These are phyloP conservation scores for Tenodera sinensis DNA, from an alignment of 2,888 invertebrate genomes.

Conservation along the genomic window DNA sequence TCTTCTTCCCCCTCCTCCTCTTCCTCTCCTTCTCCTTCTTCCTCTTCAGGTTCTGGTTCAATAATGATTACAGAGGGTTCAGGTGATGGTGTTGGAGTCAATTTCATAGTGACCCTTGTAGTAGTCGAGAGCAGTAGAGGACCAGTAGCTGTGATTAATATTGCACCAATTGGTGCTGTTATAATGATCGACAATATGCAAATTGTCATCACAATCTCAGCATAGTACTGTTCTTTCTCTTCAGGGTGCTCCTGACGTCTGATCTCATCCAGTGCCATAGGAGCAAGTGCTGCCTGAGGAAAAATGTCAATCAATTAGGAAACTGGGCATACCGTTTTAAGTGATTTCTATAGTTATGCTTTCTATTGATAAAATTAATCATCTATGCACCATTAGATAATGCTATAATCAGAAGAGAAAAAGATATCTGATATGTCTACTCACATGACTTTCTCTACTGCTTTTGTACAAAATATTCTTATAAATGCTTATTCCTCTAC, in stretches of 20 bases:
- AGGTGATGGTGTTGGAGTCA: slow-evolving; percentile 81
- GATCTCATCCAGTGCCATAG: slow-evolving; percentile 68
- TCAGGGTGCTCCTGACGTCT: slow-evolving; percentile 36
- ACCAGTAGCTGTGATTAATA: slow-evolving; percentile 75
- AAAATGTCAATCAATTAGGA: slow-evolving; percentile 1
- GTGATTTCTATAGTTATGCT: no score
- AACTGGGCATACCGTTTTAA: no score
- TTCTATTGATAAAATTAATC: no score
- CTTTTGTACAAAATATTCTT: no score
- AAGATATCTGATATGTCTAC: no score
- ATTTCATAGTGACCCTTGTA: slow-evolving; percentile 46
- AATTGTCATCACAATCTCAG: slow-evolving; percentile 68
- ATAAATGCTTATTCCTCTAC: no score
- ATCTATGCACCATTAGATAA: no score
- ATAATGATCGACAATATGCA: slow-evolving; percentile 79
- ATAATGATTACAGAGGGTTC: slow-evolving; percentile 63
- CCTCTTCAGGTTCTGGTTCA: slow-evolving; percentile 65
- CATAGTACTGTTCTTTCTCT: slow-evolving; percentile 39
- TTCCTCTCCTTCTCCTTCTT: slow-evolving; percentile 43
- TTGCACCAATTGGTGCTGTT: slow-evolving; percentile 80
- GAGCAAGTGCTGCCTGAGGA: slow-evolving; percentile 72
- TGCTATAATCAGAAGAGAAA: no score
- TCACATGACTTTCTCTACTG: no score
- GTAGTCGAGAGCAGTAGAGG: slow-evolving; percentile 75
- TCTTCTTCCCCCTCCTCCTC: no score